Evolutionary conservation across 2,797 vertebrate species (phyloP).

Genomic region (Chelon auratus): DNA sequence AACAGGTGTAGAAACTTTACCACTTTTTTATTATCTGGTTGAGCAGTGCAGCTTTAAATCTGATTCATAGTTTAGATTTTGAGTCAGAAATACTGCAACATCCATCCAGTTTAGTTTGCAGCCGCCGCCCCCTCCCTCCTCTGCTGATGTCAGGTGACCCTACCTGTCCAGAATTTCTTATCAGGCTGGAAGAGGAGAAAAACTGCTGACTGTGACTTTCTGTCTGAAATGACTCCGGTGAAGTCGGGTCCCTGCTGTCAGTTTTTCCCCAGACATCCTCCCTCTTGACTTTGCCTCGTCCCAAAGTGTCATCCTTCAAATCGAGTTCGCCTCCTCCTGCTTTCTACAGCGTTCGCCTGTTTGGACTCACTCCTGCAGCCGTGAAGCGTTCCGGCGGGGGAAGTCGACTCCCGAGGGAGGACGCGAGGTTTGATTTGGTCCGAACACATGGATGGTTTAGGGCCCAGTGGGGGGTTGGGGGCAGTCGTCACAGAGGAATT

Average conservation of each 20-base stretch:
- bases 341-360: no score
- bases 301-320: slow-evolving; percentile 13
- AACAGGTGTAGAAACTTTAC: no score
- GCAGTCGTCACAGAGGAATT: slow-evolving; percentile 30
- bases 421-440: slow-evolving; percentile 11
- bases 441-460: slow-evolving; percentile 21
- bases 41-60: no score
- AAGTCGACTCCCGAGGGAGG: not conserved
- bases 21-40: no score
- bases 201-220: slow-evolving; percentile 33
- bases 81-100: not conserved
- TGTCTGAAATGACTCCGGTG: slow-evolving; percentile 20
- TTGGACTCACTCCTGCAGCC: no score
- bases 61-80: no score
- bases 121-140: not conserved
- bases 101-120: not conserved
- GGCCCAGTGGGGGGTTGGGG: not conserved
- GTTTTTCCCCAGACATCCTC: not conserved
- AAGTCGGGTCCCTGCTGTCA: slow-evolving; percentile 15
- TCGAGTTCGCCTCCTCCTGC: not conserved
- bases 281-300: slow-evolving; percentile 6
- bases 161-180: slow-evolving; percentile 12
- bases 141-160: slow-evolving; percentile 30
- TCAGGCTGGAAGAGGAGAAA: slow-evolving; percentile 11
- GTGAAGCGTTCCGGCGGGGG: not conserved